phyloP scores from a whole-genome alignment of 2,797 vertebrate genomes.

The Typhlichthys subterraneus region DNA sequence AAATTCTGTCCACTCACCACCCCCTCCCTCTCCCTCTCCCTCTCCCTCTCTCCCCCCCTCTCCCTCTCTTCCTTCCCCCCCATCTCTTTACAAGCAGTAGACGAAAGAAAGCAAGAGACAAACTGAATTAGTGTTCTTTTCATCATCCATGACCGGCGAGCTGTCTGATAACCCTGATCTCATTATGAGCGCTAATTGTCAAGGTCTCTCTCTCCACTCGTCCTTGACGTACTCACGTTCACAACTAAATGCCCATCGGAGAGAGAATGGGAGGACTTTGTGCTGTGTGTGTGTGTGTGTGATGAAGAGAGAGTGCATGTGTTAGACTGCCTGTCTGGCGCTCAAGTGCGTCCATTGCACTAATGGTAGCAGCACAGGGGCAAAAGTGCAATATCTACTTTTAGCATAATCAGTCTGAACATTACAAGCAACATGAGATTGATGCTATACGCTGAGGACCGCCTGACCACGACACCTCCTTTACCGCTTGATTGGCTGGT shows the following conservation, averaged over 20 bases:
- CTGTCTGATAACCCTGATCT: conserved; percentile 78
- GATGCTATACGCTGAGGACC: conserved; percentile 47
- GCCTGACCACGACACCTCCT: background rate
- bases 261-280: background rate
- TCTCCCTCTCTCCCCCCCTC: conserved; percentile 36
- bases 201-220: conserved; percentile 56
- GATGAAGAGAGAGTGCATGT: background rate
- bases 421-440: conserved; percentile 60
- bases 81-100: conserved; percentile 43
- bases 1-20: conserved; percentile 38
- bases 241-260: too few species aligned
- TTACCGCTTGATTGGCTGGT: background rate
- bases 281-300: background rate
- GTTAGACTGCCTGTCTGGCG: background rate
- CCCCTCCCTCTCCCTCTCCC: background rate
- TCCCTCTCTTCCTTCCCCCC: background rate
- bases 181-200: conserved; percentile 77
- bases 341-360: conserved; percentile 62
- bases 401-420: conserved; percentile 59
- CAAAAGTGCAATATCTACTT: conserved; percentile 61
- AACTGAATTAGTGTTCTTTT: conserved; percentile 81
- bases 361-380: conserved; percentile 59
- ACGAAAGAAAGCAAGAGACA: conserved; percentile 61
- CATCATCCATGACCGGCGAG: conserved; percentile 76
- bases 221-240: conserved; percentile 14